Conservation (phyloP, 2,888 invertebrate genomes). For the Matsumyia berberina region DNA sequence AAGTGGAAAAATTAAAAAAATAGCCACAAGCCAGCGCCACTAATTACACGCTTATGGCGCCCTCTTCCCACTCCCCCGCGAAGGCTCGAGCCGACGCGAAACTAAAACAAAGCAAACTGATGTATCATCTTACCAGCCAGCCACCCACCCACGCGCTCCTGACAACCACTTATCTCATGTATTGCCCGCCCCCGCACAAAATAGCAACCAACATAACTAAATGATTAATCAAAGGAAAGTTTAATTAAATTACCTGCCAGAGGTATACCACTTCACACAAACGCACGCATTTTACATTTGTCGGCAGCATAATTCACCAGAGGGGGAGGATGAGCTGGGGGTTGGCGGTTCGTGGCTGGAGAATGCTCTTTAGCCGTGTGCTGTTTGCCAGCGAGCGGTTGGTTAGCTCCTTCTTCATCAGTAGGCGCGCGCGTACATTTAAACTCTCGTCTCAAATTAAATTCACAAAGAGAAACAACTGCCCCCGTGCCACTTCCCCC, state of each 20-base stretch:
- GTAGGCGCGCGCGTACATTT: constrained; percentile 68
- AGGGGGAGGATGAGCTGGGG: constrained; percentile 42
- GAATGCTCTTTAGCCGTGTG: constrained; percentile 27
- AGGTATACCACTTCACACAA: constrained; percentile 67
- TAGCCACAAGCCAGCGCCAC: constrained; percentile 39
- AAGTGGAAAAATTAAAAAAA: constrained; percentile 20
- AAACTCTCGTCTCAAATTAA: constrained; percentile 73
- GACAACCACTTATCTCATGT: constrained; percentile 51
- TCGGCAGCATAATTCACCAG: constrained; percentile 69
- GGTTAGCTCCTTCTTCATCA: constrained; percentile 64
- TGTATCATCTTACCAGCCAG: constrained; percentile 47
- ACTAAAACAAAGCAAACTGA: constrained; percentile 45
- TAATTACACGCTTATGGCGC: constrained; percentile 62
- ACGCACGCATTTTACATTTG: constrained; percentile 72
- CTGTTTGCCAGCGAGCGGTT: constrained; percentile 42
- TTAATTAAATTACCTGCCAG: constrained; percentile 76
- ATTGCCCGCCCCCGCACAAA: constrained; percentile 43
- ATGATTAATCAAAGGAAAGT: constrained; percentile 77
- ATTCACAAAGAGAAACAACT: constrained; percentile 73
- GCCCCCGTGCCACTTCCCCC: not conserved
- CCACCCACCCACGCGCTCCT: not conserved
- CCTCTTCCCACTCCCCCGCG: not conserved
- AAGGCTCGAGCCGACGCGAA: not conserved
- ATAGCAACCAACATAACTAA: constrained; percentile 74
- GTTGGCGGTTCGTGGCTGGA: constrained; percentile 9